Conservation (phyloP, 1,140 invertebrate species). For the Papilio dardanus region DNA sequence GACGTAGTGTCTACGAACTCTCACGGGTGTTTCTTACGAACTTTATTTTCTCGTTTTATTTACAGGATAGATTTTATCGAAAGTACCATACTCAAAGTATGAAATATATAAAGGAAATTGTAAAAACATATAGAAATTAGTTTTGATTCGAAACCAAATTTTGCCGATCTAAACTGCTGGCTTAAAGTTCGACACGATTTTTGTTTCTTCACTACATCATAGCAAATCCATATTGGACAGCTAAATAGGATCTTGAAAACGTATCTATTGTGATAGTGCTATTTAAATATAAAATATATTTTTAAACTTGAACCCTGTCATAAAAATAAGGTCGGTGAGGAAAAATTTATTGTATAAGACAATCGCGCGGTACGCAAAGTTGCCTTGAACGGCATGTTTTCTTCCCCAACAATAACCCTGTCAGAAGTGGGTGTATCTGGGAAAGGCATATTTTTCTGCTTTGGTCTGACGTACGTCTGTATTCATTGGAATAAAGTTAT, state of each 20-base stretch:
- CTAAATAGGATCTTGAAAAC: neutral
- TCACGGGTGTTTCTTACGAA: neutral
- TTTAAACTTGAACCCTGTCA: constrained; percentile 8
- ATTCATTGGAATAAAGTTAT: constrained; percentile 39
- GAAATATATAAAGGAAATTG: neutral
- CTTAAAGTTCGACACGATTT: too few species aligned
- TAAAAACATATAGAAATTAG: too few species aligned
- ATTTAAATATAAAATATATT: neutral
- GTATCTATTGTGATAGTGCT: neutral
- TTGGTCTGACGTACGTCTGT: constrained; percentile 44
- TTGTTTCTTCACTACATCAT: too few species aligned
- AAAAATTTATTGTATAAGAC: constrained; percentile 27
- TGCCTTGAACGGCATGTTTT: constrained; percentile 28
- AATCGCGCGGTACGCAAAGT: constrained; percentile 26
- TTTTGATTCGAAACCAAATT: too few species aligned
- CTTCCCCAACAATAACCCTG: constrained; percentile 57
- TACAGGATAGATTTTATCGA: neutral
- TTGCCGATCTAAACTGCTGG: too few species aligned
- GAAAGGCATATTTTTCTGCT: constrained; percentile 52
- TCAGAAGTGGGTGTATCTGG: constrained; percentile 58
- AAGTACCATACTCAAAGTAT: neutral
- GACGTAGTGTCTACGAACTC: neutral
- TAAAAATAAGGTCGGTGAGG: neutral
- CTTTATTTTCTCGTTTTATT: neutral
- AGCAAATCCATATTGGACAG: neutral